Evolutionary conservation across 1,140 invertebrate species (phyloP).

Genomic region (Cardiocondyla obscurior): DNA sequence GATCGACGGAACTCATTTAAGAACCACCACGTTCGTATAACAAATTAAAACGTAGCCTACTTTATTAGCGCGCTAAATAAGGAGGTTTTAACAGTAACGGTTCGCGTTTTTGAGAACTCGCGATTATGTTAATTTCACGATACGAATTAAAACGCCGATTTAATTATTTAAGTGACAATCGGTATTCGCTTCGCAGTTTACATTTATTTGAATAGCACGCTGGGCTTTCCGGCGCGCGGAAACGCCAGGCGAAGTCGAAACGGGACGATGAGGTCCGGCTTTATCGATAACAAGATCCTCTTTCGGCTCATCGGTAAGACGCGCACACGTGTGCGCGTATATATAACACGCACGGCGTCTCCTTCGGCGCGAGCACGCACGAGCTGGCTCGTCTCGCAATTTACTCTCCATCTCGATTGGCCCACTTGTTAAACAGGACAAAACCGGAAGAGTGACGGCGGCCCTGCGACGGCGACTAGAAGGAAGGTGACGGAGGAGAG

Average conservation of each 20-base stretch:
- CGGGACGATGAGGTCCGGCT: neutral
- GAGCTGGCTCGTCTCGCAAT: conserved; percentile 58
- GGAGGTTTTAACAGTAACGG: neutral
- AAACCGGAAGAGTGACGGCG: conserved; percentile 74
- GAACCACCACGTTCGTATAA: neutral
- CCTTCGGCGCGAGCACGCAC: conserved; percentile 41
- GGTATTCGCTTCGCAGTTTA: too few species aligned
- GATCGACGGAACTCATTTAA: neutral
- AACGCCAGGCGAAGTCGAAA: neutral
- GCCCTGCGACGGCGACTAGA: conserved; percentile 41
- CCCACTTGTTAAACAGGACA: conserved; percentile 83
- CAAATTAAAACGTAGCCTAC: neutral
- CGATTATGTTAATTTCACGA: neutral
- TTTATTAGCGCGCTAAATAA: neutral
- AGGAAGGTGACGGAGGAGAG: conserved; percentile 28
- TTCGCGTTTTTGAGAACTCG: neutral
- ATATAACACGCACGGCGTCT: conserved; percentile 28
- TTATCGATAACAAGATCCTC: neutral
- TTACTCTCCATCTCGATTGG: conserved; percentile 83
- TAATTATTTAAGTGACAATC: neutral
- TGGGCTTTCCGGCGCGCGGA: neutral
- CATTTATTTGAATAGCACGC: too few species aligned
- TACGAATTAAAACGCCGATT: neutral
- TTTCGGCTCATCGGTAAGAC: neutral
- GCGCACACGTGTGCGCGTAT: neutral